phyloP scores from a whole-genome alignment of 2,888 invertebrate genomes.

The Noctua fimbriata region DNA sequence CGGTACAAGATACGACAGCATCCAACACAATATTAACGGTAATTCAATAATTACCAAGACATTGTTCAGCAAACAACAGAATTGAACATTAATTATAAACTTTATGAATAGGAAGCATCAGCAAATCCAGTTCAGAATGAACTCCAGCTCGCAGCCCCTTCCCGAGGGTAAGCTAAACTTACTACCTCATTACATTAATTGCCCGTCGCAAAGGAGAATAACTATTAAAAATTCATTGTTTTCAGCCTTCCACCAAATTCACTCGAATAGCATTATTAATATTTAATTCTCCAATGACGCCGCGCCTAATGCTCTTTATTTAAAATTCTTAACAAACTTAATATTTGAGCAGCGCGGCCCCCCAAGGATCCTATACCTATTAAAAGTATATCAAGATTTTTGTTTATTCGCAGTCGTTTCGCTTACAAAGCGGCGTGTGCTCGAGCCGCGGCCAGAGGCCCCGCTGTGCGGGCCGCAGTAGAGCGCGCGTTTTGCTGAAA shows the following conservation, averaged over 20 bases:
- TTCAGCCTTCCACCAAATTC: constrained; percentile 79
- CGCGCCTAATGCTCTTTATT: constrained; percentile 86
- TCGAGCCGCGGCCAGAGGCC: constrained; percentile 52
- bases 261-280: constrained; percentile 86
- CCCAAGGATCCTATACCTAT: constrained; percentile 78
- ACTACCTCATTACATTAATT: constrained; percentile 87
- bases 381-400: constrained; percentile 73
- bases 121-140: constrained; percentile 75
- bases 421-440: constrained; percentile 77
- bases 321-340: constrained; percentile 89
- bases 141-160: constrained; percentile 72
- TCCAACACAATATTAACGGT: constrained; percentile 6
- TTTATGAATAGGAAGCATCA: constrained; percentile 63
- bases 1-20: neutral
- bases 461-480: constrained; percentile 76
- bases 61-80: constrained; percentile 38
- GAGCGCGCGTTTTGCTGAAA: constrained; percentile 75
- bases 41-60: constrained; percentile 33
- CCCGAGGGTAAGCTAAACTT: constrained; percentile 76
- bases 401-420: constrained; percentile 81
- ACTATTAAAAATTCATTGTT: constrained; percentile 88
- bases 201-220: constrained; percentile 82
- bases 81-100: constrained; percentile 59
- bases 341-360: constrained; percentile 85
- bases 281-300: constrained; percentile 86